These are phyloP conservation scores for Zaprionus camerounensis DNA, from an alignment of 1,140 invertebrate genomes.

Conservation along the genomic window DNA sequence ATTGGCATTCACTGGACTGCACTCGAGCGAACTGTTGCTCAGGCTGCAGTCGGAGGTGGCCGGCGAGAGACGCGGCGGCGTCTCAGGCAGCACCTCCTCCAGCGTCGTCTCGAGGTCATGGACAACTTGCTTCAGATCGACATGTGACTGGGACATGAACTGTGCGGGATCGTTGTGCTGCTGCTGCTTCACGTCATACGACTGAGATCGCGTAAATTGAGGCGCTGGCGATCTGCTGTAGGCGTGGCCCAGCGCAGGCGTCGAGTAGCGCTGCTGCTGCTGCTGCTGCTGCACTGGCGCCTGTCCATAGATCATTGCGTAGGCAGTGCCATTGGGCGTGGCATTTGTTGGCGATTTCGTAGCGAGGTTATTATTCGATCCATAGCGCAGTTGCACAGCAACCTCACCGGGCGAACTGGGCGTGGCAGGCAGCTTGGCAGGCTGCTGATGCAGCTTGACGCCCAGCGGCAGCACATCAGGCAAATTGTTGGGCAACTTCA, in stretches of 20 bases:
- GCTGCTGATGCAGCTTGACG: constrained; percentile 84
- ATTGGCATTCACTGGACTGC: constrained; percentile 43
- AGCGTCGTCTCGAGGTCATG: constrained; percentile 77
- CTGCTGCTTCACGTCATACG: constrained; percentile 67
- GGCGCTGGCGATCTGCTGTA: constrained; percentile 53
- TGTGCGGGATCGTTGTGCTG: constrained; percentile 50
- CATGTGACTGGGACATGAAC: constrained; percentile 80
- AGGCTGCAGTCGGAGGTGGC: constrained; percentile 78
- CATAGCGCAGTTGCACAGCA: constrained; percentile 67
- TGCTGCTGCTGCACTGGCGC: constrained; percentile 22
- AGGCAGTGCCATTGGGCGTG: constrained; percentile 46
- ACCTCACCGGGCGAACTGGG: constrained; percentile 61
- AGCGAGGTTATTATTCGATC: constrained; percentile 77
- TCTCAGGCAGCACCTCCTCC: constrained; percentile 61
- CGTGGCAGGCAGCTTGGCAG: constrained; percentile 54
- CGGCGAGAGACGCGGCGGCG: constrained; percentile 60
- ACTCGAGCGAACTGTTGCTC: constrained; percentile 70
- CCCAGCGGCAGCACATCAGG: constrained; percentile 86
- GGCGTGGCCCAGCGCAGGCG: constrained; percentile 61
- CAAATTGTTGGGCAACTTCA: constrained; percentile 83
- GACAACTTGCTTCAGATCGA: constrained; percentile 80
- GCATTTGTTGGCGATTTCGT: constrained; percentile 61
- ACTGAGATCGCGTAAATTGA: constrained; percentile 77
- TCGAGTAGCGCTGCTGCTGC: constrained; percentile 67
- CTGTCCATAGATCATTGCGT: constrained; percentile 62